A percentile compares a stretch with the other conserved stretches of the same genome.
Conservation (phyloP, 2,888 invertebrate genomes). For the Drosophila nigritarsus region DNA sequence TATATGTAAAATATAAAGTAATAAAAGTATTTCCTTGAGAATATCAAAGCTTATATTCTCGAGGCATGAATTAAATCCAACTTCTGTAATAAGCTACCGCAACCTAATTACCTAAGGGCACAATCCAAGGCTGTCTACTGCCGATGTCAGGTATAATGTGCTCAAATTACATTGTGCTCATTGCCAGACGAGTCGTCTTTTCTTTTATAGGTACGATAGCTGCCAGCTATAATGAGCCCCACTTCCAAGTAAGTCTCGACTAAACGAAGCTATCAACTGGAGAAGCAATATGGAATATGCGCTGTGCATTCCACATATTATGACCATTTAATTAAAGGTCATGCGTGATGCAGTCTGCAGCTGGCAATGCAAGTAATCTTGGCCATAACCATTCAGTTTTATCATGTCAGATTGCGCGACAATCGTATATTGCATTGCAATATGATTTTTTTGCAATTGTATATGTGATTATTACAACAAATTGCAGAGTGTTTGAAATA, state of each 20-base stretch:
- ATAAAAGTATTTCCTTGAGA: not conserved
- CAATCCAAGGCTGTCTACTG: constrained; percentile 9
- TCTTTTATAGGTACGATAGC: constrained; percentile 7
- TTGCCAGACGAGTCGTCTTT: constrained; percentile 6
- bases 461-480: constrained; percentile 20
- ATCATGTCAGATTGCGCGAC: constrained; percentile 24
- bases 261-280: constrained; percentile 14
- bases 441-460: constrained; percentile 23
- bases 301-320: constrained; percentile 12
- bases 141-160: constrained; percentile 8
- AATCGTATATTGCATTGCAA: constrained; percentile 41
- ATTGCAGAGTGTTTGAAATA: constrained; percentile 2
- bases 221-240: constrained; percentile 37
- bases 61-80: not conserved
- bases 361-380: constrained; percentile 14
- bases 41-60: not conserved
- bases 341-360: constrained; percentile 21
- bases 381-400: constrained; percentile 43
- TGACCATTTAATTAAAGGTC: constrained; percentile 48
- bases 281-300: constrained; percentile 10
- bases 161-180: constrained; percentile 30
- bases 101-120: constrained; percentile 18
- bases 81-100: constrained; percentile 19
- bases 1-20: not conserved
- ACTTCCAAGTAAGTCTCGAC: constrained; percentile 39